Evolutionary conservation across 1,140 invertebrate species (phyloP).

Genomic region (Lethocerus indicus): DNA sequence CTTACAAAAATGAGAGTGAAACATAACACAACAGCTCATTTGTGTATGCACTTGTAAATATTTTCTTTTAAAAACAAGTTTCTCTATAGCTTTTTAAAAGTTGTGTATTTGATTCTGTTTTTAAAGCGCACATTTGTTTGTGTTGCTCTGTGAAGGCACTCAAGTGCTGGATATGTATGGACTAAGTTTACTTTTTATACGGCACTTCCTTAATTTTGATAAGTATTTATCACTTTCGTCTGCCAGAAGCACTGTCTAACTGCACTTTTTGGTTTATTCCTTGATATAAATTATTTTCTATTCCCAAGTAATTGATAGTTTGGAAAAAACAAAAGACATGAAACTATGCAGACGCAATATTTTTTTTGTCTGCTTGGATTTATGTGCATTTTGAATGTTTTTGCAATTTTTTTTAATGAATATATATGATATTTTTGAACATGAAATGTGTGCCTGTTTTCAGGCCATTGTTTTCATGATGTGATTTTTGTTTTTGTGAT

Average conservation of each 20-base stretch:
- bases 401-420: no score
- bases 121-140: conserved; percentile 29
- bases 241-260: conserved; percentile 9
- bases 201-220: conserved; percentile 9
- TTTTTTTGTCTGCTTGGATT: no score
- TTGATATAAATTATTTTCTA: conserved; percentile 8
- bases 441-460: no score
- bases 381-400: no score
- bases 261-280: conserved; percentile 4
- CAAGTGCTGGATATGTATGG: not conserved
- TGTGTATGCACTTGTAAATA: conserved; percentile 16
- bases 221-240: not conserved
- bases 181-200: conserved; percentile 1
- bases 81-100: conserved; percentile 21
- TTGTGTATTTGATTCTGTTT: conserved; percentile 21
- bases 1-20: no score
- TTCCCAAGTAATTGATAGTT: not conserved
- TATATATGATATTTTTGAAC: no score
- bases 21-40: not conserved
- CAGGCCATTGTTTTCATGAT: no score
- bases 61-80: conserved; percentile 14
- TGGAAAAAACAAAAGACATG: not conserved
- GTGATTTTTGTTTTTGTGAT: no score
- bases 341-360: no score
- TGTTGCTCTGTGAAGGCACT: conserved; percentile 21